Evolutionary conservation across 2,797 vertebrate species (phyloP), one percentile per base, ranked within the genome.

Genomic region (Syngnathus acus): DNA sequence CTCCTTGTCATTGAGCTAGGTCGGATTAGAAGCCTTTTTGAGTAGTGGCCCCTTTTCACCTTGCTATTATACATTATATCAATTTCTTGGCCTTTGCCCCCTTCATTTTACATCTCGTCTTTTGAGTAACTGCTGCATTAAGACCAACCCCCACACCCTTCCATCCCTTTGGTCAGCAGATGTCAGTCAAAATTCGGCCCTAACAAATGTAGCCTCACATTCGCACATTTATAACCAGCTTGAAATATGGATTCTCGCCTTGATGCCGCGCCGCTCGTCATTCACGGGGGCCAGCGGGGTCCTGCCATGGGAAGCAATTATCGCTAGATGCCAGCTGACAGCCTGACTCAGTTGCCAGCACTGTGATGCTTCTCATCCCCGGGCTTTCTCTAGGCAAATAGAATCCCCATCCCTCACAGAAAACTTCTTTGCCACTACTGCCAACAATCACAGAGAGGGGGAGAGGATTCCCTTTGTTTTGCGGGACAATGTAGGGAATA

Each of bases 251-350:
- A 95, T 94, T 94, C 92, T 93, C 87, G 82, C 62, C 76, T 74
- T 40, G 77, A 70, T 71, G 80, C 78, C 68, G 77, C 50, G 73
- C 77, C 84, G 71, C 77, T 77, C 82, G 68, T 74, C 81, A 75
- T 78, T 73, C 62, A 9, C 6, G 55, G 55, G 55, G 81, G 92
- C 92, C 93, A 90, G 90, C 88, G 86, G 92, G 93, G 93, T 94
- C 93, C 94, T 95, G 93, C 93, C 93, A 94, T 95, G 95, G 95
- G 95, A 97, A 95, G 94, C 94, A 96, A 97, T 97, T 97, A 96
- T 92, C 73, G 90, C 93, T 92, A 90, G 93, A 94, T 95, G 93
- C 94, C 94, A 96, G 94, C 94, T 97, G 95, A 97, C 94, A 96
- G 94, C 90, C 94, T 90, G 89, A 89, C 93, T 94, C 93, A 84